Evolutionary conservation across 2,797 vertebrate genomes (phyloP), one percentile per base, ranked within the genome.

Genomic region (Pachyuromys duprasi): DNA sequence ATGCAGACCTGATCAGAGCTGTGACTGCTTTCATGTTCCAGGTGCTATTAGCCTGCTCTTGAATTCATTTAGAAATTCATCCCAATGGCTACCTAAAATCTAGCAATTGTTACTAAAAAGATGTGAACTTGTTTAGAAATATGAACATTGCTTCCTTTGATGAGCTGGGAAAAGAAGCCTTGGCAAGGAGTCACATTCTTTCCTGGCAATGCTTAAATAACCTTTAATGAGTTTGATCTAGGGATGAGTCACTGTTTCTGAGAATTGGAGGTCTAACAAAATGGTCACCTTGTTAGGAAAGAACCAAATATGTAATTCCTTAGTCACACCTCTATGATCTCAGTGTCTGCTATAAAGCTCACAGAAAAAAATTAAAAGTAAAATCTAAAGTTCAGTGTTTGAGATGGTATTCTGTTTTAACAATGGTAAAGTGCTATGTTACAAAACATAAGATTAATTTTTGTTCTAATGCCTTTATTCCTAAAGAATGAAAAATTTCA

Each of bases 171-270:
- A 0, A 39, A 96, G 81, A 90, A 95, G 22, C 15, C 78, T 89
- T 94, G 95, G 97, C 95, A 82, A 80, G 74, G 75, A 93, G 95
- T 91, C 97, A 97, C 82, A 79, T 97, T 76, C 89, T 97, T 98
- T 97, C 95, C 82, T 81, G 96, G 83, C 96, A 95, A 95, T 97
- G 91, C 97, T 97, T 95, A 96, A 75, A 67, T 97, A 93, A 98
- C 88, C 86, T 98, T 97, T 97, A 97, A 95, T 96, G 96, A 17
- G 74, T 49, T 69, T 97, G 95, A 95, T 95, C 74, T 88, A 89
- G 49, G 91, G 39, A 96, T 97, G 95, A 96, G 94, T 98, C 95
- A 96, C 63, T 22, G 0, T 95, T 98, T 98, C 96, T 97, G 97
- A 96, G 97, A 98, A 95, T 0, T 91, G 62, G 88, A 97, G 72